A percentile compares a stretch with the other conserved stretches of the same genome.
These are phyloP conservation scores for Andrena bicolor DNA, from an alignment of 2,888 invertebrate genomes.

Conservation along the genomic window DNA sequence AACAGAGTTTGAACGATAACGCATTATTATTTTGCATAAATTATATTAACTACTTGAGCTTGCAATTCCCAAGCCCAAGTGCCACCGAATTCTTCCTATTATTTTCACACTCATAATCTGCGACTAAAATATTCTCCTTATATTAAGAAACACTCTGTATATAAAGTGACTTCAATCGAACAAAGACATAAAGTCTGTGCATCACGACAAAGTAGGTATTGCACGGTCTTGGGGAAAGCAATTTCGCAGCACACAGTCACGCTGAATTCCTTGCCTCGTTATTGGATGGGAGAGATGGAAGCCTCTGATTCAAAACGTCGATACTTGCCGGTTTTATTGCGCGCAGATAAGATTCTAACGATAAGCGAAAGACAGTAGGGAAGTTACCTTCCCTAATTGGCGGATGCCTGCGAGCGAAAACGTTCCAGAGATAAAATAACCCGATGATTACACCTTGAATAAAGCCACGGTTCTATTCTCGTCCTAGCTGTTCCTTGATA, in stretches of 20 bases:
- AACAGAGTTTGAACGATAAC: no score
- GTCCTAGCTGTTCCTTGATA: constrained; percentile 16
- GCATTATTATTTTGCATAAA: no score
- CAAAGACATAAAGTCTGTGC: not conserved
- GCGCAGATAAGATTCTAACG: constrained; percentile 34
- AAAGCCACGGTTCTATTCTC: constrained; percentile 22
- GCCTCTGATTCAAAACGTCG: constrained; percentile 20
- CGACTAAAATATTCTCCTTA: not conserved
- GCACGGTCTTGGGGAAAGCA: not conserved
- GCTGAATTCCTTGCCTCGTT: constrained; percentile 25
- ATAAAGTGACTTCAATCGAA: not conserved
- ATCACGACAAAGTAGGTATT: not conserved
- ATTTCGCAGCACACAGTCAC: constrained; percentile 16
- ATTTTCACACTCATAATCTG: not conserved
- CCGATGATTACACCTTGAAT: constrained; percentile 31
- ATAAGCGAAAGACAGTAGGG: constrained; percentile 31
- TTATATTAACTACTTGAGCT: no score
- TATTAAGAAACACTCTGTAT: no score
- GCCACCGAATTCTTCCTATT: not conserved
- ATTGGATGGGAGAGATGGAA: constrained; percentile 13
- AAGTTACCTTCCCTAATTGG: constrained; percentile 50
- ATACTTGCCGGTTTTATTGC: constrained; percentile 22
- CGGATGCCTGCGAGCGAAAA: constrained; percentile 30
- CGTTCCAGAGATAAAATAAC: constrained; percentile 38
- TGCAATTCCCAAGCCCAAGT: no score